Evolutionary conservation across 2,113 vertebrate genomes (phyloP), one percentile per base, ranked within the genome.

Genomic region (Microcebus jonahi): DNA sequence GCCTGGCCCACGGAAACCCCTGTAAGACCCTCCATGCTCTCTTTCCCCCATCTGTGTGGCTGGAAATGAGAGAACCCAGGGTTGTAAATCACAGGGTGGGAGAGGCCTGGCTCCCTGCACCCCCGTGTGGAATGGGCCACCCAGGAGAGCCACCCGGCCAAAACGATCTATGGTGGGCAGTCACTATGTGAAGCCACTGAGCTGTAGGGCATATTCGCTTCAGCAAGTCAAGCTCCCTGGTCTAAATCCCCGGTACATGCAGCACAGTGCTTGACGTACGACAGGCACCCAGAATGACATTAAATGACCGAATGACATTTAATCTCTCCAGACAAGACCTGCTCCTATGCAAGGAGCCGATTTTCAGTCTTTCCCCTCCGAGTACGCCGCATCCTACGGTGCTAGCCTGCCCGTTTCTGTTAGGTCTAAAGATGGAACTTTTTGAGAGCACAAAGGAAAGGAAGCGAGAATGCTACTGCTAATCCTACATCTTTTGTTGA

Each of bases 21-120:
- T 17, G 4, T 15, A 6, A 27, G 18, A 9, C 42, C n/a, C 27
- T n/a, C 27, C n/a, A 15, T 1, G 48, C 6, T 5, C 9, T 5
- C 34, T 42, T 59, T 39, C 21, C 5, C 42, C 59, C 8, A 17
- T 5, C 63, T 21, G 1, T 7, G 3, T 5, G 42, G 53, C n/a
- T 65, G 75, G 65, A 45, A 13, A n/a, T 4, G 39, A 91, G 39
- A 73, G 45, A 10, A 4, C 17, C 23, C 11, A 3, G 61, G 34
- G 18, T 10, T 39, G 20, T 4, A 71, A 18, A 53, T 34, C n/a
- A 23, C 14, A 29, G 21, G 29, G 31, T 45, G 6, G n/a, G 25
- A 18, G 29, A 31, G 10, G 63, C 71, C 57, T 25, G 45, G 79
- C 36, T 50, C 80, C 70, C 80, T 50, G 80, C 50, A 17, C n/a